Evolutionary conservation across 2,888 invertebrate genomes (phyloP), one percentile per base, ranked within the genome.

Genomic region (Mythimna lalbum): DNA sequence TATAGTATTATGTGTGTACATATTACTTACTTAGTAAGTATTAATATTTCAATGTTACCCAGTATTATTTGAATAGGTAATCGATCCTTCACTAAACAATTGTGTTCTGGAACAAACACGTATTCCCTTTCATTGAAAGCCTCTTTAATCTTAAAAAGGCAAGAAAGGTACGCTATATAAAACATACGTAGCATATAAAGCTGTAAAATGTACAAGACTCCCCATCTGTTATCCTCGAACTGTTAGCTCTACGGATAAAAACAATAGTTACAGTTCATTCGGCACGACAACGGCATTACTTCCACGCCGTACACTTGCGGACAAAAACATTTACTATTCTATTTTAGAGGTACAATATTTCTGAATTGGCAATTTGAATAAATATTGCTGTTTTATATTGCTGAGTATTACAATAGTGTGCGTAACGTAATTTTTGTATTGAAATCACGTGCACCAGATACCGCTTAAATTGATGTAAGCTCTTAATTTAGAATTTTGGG

Each of bases 191-290:
- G 62, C 50, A 66, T 76, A 79, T 74, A 70, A 69, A 76, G 80
- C 61, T 81, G 79, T 80, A 81, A 83, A 83, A 79, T 77, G 75
- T 70, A 80, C 72, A 73, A 71, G 83, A 65, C 56, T 71, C 70
- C 70, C 81, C 83, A 83, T 83, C 72, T 74, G 74, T 81, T 81
- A 81, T 81, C 71, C 83, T 69, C 76, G 75, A 73, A 70, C 74
- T 80, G 76, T 83, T 80, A 78, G 73, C 47, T 83, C 81, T 78
- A 69, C 84, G 83, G 86, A 88, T 86, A 87, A 87, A 90, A 90
- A 91, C 90, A 91, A 91, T 91, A 91, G 89, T 91, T 87, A 91
- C 91, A 90, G 91, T 91, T 90, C 90, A 92, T 91, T 92, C 89
- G 87, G 86, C 85, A 86, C 87, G 88, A 91, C 89, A 88, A 86